phyloP scores from a whole-genome alignment of 1,140 invertebrate species.

The Rhagoletis zephyria region DNA sequence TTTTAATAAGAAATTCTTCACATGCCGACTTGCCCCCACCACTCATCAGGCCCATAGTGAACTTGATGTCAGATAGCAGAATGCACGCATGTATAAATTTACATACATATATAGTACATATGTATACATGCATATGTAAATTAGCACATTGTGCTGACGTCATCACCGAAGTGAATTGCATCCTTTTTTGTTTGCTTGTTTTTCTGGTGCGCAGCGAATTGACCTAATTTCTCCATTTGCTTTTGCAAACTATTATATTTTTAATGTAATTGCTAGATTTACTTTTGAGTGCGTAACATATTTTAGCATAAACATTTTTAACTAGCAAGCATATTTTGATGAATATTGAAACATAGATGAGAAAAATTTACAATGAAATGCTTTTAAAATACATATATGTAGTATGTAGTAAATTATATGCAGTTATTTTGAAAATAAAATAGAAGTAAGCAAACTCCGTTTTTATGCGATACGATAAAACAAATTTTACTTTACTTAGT shows the following conservation, averaged over 20 bases:
- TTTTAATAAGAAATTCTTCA: background rate
- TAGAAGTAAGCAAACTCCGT: too few relatives aligned
- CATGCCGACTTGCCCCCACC: background rate
- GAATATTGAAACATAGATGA: background rate
- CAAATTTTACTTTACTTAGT: too few relatives aligned
- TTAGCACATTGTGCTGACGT: background rate
- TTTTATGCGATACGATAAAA: too few relatives aligned
- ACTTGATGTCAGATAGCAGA: background rate
- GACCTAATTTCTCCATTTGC: slow-evolving; percentile 17
- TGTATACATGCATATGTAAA: background rate
- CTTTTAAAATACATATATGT: too few relatives aligned
- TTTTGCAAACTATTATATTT: background rate
- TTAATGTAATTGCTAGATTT: background rate
- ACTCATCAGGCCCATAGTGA: background rate
- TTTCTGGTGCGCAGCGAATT: background rate
- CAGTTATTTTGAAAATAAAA: too few relatives aligned
- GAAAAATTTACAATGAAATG: background rate
- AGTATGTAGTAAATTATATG: too few relatives aligned
- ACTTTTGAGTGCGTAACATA: background rate
- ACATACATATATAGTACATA: background rate
- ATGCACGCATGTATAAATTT: background rate
- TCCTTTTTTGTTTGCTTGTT: background rate
- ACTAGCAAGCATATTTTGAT: slow-evolving; percentile 18
- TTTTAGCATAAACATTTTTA: background rate
- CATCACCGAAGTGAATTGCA: background rate